Evolutionary conservation across 2,888 invertebrate genomes (phyloP).

Genomic region (Plagodis pulveraria): DNA sequence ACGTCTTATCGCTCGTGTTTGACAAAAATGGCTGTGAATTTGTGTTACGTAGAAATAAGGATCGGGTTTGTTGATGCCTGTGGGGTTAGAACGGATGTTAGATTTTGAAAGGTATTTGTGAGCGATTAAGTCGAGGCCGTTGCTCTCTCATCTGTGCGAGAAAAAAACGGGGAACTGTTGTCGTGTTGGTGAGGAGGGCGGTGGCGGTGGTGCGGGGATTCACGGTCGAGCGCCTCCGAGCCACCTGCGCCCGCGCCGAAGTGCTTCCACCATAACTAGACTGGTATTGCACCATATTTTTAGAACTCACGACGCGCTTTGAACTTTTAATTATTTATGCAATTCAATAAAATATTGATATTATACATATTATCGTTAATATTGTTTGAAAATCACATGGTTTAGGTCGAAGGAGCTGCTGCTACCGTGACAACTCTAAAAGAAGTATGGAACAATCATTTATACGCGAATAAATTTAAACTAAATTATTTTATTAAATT

Average conservation of each 20-base stretch:
- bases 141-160: constrained; percentile 67
- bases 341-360: no score
- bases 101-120: constrained; percentile 28
- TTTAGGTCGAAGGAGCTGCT: no score
- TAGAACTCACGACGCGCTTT: not conserved
- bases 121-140: constrained; percentile 61
- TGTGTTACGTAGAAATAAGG: constrained; percentile 25
- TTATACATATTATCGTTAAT: no score
- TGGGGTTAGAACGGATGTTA: constrained; percentile 29
- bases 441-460: no score
- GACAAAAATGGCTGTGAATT: constrained; percentile 12
- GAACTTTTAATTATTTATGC: no score
- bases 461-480: no score
- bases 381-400: no score
- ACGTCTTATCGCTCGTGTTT: constrained; percentile 29
- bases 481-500: no score
- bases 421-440: no score
- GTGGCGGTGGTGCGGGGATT: constrained; percentile 68
- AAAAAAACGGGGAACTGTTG: constrained; percentile 78
- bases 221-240: constrained; percentile 76
- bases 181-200: constrained; percentile 43
- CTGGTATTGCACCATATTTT: constrained; percentile 48
- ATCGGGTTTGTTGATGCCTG: constrained; percentile 27
- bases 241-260: constrained; percentile 62
- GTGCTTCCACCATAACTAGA: constrained; percentile 37